phyloP scores from a whole-genome alignment of 2,888 invertebrate genomes.

The Protodeltote pygarga region DNA sequence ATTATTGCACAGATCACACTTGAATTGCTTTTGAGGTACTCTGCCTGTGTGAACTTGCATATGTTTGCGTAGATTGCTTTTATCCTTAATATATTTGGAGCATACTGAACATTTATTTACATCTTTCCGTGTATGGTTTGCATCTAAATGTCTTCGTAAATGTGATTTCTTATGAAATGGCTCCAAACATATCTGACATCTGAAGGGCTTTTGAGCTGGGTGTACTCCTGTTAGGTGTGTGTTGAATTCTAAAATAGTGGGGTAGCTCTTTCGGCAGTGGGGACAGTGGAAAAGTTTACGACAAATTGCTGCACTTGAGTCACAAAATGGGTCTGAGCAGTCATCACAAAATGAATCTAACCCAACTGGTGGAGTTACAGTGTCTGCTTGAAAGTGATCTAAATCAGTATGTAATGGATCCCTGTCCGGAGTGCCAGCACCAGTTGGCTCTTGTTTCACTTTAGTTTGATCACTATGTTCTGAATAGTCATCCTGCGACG shows the following conservation, averaged over 20 bases:
- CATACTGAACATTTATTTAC: constrained; percentile 86
- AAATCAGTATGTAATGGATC: constrained; percentile 76
- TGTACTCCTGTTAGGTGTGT: constrained; percentile 84
- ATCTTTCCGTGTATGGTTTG: constrained; percentile 83
- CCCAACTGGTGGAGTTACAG: constrained; percentile 77
- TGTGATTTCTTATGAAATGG: constrained; percentile 84
- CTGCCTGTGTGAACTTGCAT: constrained; percentile 86
- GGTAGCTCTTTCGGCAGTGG: constrained; percentile 85
- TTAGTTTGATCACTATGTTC: constrained; percentile 79
- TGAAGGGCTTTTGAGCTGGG: constrained; percentile 84
- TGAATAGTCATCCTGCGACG: constrained; percentile 80
- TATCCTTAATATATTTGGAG: constrained; percentile 86
- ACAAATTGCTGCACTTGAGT: constrained; percentile 78
- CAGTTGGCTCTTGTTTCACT: constrained; percentile 80
- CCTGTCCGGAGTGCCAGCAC: constrained; percentile 77
- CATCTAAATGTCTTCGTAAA: constrained; percentile 82
- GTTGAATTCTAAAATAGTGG: constrained; percentile 84
- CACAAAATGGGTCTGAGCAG: constrained; percentile 85
- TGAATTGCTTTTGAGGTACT: constrained; percentile 85
- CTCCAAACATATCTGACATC: constrained; percentile 85
- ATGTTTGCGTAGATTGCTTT: constrained; percentile 84
- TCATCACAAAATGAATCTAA: constrained; percentile 84
- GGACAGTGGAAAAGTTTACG: constrained; percentile 85
- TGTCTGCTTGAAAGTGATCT: constrained; percentile 71
- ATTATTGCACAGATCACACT: constrained; percentile 85